Conservation (phyloP, 2,888 invertebrate species). For the Eucera pruinosa region DNA sequence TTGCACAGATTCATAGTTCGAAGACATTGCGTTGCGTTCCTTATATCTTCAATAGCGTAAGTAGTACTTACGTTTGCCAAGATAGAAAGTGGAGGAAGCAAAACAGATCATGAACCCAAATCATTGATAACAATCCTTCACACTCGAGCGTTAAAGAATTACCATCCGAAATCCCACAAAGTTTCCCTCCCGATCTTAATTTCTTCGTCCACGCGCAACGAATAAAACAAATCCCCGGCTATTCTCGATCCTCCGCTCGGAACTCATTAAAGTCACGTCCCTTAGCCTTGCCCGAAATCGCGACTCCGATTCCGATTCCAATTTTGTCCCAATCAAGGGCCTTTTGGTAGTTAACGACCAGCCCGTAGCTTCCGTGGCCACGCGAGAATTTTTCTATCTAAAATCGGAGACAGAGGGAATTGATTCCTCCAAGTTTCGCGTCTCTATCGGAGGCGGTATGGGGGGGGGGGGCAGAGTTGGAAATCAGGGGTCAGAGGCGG, state of each 20-base stretch:
- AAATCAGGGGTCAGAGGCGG: conserved; percentile 48
- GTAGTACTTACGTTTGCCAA: too few species aligned
- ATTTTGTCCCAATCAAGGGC: conserved; percentile 17
- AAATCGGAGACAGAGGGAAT: background rate
- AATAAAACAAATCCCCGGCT: background rate
- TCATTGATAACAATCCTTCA: too few species aligned
- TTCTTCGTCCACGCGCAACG: too few species aligned
- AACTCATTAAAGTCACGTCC: conserved; percentile 1
- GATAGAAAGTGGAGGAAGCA: too few species aligned
- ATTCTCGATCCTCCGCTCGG: background rate
- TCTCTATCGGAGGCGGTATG: background rate
- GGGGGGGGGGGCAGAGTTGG: conserved; percentile 15
- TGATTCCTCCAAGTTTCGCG: conserved; percentile 15
- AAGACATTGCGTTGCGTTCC: too few species aligned
- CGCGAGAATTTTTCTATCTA: conserved; percentile 18
- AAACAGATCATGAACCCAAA: too few species aligned
- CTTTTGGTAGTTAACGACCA: conserved; percentile 4
- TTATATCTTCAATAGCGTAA: too few species aligned
- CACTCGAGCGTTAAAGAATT: too few species aligned
- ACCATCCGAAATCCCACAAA: too few species aligned
- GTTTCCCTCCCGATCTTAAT: too few species aligned
- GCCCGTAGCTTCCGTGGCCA: background rate
- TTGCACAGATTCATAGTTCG: too few species aligned
- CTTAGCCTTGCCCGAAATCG: conserved; percentile 1
- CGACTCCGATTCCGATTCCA: conserved; percentile 21